Percentiles rank a stretch among this genome's conserved stretches.
These are phyloP conservation scores for Phylloscopus whistleri DNA, from an alignment of 2,113 vertebrate genomes.

Conservation along the genomic window DNA sequence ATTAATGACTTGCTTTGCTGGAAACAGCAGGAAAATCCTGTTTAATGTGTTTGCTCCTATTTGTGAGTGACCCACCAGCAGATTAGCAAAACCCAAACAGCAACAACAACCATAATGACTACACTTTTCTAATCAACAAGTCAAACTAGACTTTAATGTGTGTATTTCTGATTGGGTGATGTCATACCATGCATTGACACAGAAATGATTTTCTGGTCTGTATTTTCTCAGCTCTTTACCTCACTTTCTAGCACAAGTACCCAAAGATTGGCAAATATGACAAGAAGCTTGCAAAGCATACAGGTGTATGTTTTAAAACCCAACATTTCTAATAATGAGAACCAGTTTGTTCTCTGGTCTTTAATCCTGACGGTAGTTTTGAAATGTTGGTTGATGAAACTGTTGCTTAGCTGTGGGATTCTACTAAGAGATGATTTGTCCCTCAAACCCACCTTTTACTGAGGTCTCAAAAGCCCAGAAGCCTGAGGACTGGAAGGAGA, in stretches of 20 bases:
- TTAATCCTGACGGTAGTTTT: neutral
- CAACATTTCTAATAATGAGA: neutral
- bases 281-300: neutral
- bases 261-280: neutral
- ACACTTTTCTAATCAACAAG: neutral
- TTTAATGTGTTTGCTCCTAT: neutral
- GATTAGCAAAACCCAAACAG: neutral
- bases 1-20: neutral
- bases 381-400: neutral
- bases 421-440: neutral
- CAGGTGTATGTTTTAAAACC: neutral
- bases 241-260: neutral
- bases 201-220: neutral
- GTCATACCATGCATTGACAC: neutral
- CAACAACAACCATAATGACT: neutral
- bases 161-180: neutral
- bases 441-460: neutral
- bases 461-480: neutral
- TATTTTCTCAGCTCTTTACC: neutral
- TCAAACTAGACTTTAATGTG: neutral
- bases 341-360: neutral
- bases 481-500: neutral
- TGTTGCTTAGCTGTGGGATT: neutral
- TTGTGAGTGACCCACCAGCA: neutral
- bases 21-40: neutral